Percentiles rank a stretch among this genome's conserved stretches.
phyloP scores from a whole-genome alignment of 2,797 vertebrate species.

The Oophaga sylvatica region DNA sequence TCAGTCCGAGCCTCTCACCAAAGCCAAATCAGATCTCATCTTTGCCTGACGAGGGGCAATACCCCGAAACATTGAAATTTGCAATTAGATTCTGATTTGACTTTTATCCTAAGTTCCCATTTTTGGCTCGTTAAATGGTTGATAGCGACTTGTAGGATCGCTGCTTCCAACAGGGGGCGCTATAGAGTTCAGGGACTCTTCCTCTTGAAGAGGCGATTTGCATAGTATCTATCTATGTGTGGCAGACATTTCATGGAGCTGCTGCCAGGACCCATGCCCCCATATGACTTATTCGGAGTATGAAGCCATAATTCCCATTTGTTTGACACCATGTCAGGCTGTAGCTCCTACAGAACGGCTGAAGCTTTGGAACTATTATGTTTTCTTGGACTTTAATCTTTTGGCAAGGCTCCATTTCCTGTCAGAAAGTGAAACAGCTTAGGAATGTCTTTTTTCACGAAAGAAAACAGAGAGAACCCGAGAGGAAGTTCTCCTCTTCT shows the following conservation, averaged over 20 bases:
- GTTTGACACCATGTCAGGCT: conserved; percentile 92
- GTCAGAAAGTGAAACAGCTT: conserved; percentile 98
- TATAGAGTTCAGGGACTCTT: too few species aligned
- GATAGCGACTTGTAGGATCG: too few species aligned
- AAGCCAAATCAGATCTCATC: too few species aligned
- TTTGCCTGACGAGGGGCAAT: too few species aligned
- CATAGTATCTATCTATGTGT: conserved; percentile 61
- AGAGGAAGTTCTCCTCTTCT: conserved; percentile 97
- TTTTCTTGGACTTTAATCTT: conserved; percentile 95
- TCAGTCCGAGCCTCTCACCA: too few species aligned
- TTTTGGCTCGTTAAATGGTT: too few species aligned
- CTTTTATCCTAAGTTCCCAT: too few species aligned
- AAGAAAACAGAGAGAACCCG: conserved; percentile 99
- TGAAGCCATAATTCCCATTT: conserved; percentile 90
- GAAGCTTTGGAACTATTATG: conserved; percentile 86
- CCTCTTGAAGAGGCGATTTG: too few species aligned
- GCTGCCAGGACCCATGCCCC: conserved; percentile 79
- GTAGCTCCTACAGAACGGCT: conserved; percentile 82
- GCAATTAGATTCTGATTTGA: too few species aligned
- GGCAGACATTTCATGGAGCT: conserved; percentile 71
- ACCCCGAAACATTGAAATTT: too few species aligned
- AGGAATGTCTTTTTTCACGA: conserved; percentile 99
- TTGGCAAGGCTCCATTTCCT: conserved; percentile 94
- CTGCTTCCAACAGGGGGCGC: too few species aligned
- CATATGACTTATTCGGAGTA: conserved; percentile 88